Conservation (phyloP, 2,797 vertebrate genomes). For the Etheostoma nigrum region DNA sequence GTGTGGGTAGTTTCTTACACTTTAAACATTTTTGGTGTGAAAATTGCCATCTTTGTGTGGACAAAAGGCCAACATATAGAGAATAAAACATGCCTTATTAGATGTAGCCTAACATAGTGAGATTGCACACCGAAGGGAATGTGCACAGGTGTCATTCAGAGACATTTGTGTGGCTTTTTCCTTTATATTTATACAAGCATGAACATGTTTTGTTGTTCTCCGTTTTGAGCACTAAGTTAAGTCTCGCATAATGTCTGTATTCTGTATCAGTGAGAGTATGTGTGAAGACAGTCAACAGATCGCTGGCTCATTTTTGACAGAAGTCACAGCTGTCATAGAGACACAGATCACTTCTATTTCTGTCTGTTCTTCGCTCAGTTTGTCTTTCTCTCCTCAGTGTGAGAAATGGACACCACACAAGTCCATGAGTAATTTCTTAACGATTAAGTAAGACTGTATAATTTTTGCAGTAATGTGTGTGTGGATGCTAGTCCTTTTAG, state of each 20-base stretch:
- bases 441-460: not conserved
- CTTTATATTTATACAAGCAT: conserved; percentile 9
- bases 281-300: conserved; percentile 27
- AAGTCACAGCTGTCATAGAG: conserved; percentile 38
- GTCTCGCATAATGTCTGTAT: no score
- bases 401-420: conserved; percentile 24
- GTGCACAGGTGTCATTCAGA: conserved; percentile 23
- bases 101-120: not conserved
- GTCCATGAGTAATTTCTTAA: conserved; percentile 18
- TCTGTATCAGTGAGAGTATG: not conserved
- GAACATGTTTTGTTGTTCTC: not conserved
- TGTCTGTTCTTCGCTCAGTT: conserved; percentile 24
- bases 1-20: conserved; percentile 32
- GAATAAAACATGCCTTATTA: not conserved
- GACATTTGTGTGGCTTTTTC: not conserved
- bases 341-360: conserved; percentile 45
- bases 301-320: conserved; percentile 11
- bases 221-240: not conserved
- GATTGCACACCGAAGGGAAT: not conserved
- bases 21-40: conserved; percentile 33
- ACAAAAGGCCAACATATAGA: conserved; percentile 22
- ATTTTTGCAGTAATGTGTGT: conserved; percentile 22
- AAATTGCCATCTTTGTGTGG: conserved; percentile 14
- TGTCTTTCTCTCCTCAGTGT: conserved; percentile 15
- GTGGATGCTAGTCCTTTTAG: conserved; percentile 13